phyloP scores from a whole-genome alignment of 1,140 invertebrate species.

The Rhagoletis pomonella region DNA sequence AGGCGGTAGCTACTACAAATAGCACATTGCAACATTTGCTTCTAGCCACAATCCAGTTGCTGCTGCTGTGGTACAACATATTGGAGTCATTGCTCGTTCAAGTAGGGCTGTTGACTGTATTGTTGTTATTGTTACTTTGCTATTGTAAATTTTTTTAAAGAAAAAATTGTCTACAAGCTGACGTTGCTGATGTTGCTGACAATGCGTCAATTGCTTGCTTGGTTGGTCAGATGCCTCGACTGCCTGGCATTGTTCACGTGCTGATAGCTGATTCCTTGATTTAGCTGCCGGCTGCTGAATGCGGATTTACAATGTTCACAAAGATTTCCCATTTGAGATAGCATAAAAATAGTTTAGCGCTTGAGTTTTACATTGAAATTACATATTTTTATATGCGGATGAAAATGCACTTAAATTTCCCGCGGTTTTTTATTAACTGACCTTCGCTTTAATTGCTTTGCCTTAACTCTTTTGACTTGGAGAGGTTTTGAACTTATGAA shows the following conservation, averaged over 20 bases:
- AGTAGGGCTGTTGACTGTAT: background rate
- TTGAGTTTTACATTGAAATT: background rate
- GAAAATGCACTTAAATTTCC: too few relatives aligned
- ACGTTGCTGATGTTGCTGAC: background rate
- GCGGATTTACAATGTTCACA: background rate
- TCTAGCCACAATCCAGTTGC: background rate
- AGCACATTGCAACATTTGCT: background rate
- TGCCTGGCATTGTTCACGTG: background rate
- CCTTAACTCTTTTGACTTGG: too few relatives aligned
- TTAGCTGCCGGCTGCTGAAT: background rate
- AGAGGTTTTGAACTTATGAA: too few relatives aligned
- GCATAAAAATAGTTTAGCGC: background rate
- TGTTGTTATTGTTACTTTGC: background rate
- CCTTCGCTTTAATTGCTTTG: too few relatives aligned
- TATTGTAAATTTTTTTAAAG: background rate
- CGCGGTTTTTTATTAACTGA: too few relatives aligned
- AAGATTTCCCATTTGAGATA: background rate
- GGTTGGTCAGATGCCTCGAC: background rate
- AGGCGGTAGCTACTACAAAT: background rate
- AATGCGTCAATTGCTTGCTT: background rate
- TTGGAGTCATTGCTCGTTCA: background rate
- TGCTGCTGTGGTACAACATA: background rate
- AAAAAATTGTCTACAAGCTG: background rate
- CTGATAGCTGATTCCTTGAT: background rate
- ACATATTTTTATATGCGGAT: too few relatives aligned